Base-by-base conservation (phyloP, 37 sponge, comb jelly and placozoan species). In the Sycon ciliatum region DNA sequence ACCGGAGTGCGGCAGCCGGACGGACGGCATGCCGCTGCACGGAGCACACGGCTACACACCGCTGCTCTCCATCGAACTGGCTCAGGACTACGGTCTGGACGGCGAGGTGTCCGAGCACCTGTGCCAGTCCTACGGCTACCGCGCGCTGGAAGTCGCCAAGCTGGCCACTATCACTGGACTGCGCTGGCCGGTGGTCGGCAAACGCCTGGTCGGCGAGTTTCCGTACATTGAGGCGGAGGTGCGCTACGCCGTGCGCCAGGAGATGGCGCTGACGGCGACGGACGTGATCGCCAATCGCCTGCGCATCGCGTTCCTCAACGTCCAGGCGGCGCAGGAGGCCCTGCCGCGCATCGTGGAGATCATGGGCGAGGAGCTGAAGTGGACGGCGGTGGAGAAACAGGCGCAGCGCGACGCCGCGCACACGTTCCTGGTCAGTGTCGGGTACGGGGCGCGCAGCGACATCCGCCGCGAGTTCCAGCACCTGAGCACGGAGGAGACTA, bases 191-290 rank as follows among this genome's bases (percentile, higher is more conserved):
- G 76, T 98, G 29, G 80, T 89, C 6, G 99, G 99, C 2, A 53
- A 56, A 28, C 68, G 83, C 16, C 78, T 98, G 7, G 83, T 83
- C 18, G 74, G 78, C 0, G 94, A 93, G 70, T 89, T 89, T 71
- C 99, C 99, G 7, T 98, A 93, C 81, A 87, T 98, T 37, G 99
- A 98, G 57, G 91, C 90, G 11, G 94, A 98, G 68, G 86, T 98
- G 37, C 68, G 67, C 76, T 89, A 93, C 49, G 88, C 89, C 1
- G 73, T 98, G 18, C 77, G 70, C 64, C 49, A 69, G 32, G 99
- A 98, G 80, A 93, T 93, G 57, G 93, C 94, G 4, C 82, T 85
- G 54, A 89, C 88, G 20, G 91, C 75, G 1, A 71, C 79, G 7
- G 99, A 98, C 57, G 84, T 98, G 18, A 60, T 98, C 27, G 99